These are phyloP conservation scores for Clostera curtula DNA, from an alignment of 2,888 invertebrate genomes.

Conservation along the genomic window DNA sequence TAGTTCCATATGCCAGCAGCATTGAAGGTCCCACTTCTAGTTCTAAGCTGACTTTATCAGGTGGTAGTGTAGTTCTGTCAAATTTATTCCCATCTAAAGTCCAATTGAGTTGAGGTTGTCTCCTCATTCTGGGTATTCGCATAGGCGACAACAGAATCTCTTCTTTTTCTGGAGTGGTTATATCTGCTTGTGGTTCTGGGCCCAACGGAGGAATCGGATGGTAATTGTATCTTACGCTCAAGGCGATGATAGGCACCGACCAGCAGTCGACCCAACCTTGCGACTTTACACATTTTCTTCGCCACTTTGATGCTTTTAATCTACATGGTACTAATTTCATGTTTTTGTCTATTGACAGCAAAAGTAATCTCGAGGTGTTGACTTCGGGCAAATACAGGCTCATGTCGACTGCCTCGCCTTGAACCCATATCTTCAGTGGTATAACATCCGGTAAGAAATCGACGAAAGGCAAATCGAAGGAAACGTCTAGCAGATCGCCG, in stretches of 20 bases:
- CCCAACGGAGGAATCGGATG: constrained; percentile 94
- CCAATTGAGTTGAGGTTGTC: constrained; percentile 82
- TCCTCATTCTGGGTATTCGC: constrained; percentile 87
- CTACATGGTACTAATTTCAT: constrained; percentile 86
- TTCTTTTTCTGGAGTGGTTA: constrained; percentile 95
- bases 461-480: constrained; percentile 94
- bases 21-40: constrained; percentile 96
- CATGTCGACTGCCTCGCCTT: constrained; percentile 95
- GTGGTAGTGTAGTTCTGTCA: constrained; percentile 88
- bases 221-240: constrained; percentile 92
- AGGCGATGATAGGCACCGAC: constrained; percentile 94
- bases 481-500: constrained; percentile 93
- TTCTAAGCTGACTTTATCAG: constrained; percentile 94
- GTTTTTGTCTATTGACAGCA: constrained; percentile 90
- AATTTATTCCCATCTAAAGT: constrained; percentile 83
- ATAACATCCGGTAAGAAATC: constrained; percentile 95
- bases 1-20: constrained; percentile 92
- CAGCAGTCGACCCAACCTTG: constrained; percentile 97
- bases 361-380: constrained; percentile 88
- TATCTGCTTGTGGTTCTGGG: constrained; percentile 91
- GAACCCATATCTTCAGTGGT: constrained; percentile 93
- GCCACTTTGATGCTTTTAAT: constrained; percentile 80
- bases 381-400: constrained; percentile 93
- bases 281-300: constrained; percentile 82
- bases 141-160: constrained; percentile 94